phyloP scores from a whole-genome alignment of 2,797 vertebrate genomes.

The Antennarius maculatus region DNA sequence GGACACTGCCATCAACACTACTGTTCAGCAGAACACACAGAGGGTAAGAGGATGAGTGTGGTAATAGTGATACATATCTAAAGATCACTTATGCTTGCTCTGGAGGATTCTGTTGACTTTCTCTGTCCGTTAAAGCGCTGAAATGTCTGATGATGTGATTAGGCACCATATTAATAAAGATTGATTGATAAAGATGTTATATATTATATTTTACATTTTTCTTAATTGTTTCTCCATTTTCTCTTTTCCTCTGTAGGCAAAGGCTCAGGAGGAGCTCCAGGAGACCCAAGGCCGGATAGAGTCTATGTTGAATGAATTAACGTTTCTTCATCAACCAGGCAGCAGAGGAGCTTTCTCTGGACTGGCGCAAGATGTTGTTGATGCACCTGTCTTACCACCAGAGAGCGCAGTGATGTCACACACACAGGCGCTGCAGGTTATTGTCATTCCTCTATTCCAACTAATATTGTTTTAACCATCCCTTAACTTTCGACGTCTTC shows the following conservation, averaged over 20 bases:
- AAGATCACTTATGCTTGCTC: no score
- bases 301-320: conserved; percentile 81
- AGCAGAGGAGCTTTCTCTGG: conserved; percentile 9
- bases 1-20: conserved; percentile 85
- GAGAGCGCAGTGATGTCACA: conserved; percentile 82
- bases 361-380: conserved; percentile 10
- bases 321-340: conserved; percentile 56
- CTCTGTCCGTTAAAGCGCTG: no score
- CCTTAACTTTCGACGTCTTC: background rate
- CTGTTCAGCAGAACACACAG: conserved; percentile 91
- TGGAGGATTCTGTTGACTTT: no score
- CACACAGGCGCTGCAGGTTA: conserved; percentile 88
- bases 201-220: background rate
- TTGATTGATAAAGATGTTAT: background rate
- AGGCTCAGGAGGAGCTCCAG: conserved; percentile 91
- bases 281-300: conserved; percentile 89
- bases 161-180: no score
- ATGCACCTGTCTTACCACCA: conserved; percentile 52
- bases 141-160: no score
- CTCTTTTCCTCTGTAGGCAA: conserved; percentile 80
- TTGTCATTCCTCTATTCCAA: conserved; percentile 6
- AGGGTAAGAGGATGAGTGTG: conserved; percentile 78
- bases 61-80: no score
- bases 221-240: no score
- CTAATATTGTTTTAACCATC: background rate